Base-by-base conservation (phyloP, 2,888 invertebrate genomes). In the Cabera pusaria region DNA sequence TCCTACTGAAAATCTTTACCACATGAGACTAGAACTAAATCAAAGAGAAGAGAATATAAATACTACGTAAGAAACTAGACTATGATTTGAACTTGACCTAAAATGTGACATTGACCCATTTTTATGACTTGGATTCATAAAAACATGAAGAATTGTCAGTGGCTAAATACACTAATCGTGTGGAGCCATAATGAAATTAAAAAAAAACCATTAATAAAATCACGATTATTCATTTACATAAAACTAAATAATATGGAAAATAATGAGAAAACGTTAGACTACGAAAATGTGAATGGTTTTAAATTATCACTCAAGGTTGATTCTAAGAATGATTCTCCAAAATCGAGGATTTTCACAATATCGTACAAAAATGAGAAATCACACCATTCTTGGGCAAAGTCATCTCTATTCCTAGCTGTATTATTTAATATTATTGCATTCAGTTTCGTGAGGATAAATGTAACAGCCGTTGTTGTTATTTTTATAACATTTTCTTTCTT, bases 221-320 rank as follows among this genome's bases (percentile, higher is more conserved):
- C n/a, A n/a, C n/a, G n/a, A n/a, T n/a, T n/a, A n/a, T n/a, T n/a
- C n/a, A n/a, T n/a, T n/a, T n/a, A n/a, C n/a, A n/a, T n/a, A n/a
- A n/a, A n/a, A n/a, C n/a, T n/a, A n/a, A n/a, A n/a, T n/a, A n/a
- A n/a, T 6, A 37, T 29, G 22, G 7, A 7, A 6, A 34, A 44
- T 23, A 31, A 59, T 59, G 59, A 8, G 41, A 56, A 48, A 28
- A 23, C 54, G 26, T 43, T 75, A 23, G 69, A 80, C 19, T 58
- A 70, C 18, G 78, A 80, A 45, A 88, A 88, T 55, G 76, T 86
- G 0, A 86, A 88, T 39, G 87, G 87, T 10, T 67, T 86, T 1
- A 67, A 68, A 52, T 44, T 88, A 32, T 59, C 60, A 1, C 40
- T 88, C 28, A 65, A 65, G 46, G 61, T 84, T 8, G 69, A 65